Conservation (phyloP, 2,888 invertebrate genomes). For the Drosophila rubida region DNA sequence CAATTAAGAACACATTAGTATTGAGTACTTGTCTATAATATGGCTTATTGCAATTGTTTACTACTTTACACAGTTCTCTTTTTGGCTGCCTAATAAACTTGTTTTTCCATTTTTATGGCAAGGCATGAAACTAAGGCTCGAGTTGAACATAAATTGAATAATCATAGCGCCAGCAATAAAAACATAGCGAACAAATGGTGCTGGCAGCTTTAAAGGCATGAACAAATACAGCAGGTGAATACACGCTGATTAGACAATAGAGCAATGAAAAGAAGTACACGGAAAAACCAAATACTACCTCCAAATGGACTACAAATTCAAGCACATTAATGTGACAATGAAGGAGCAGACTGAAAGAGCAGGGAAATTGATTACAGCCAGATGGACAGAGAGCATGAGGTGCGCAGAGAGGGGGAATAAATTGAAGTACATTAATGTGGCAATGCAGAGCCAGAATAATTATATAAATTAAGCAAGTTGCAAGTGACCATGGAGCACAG, state of each 20-base stretch:
- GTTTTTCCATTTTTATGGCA: too few relatives aligned
- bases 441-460: constrained; percentile 4
- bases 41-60: too few relatives aligned
- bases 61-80: too few relatives aligned
- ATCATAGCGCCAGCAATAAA: too few relatives aligned
- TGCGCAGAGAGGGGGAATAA: not conserved
- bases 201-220: not conserved
- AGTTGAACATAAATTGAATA: too few relatives aligned
- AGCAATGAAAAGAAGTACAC: not conserved
- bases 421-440: constrained; percentile 4
- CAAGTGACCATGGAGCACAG: not conserved
- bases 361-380: not conserved
- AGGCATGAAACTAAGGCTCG: too few relatives aligned
- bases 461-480: constrained; percentile 2
- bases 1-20: too few relatives aligned
- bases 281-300: not conserved
- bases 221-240: not conserved
- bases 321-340: constrained; percentile 8
- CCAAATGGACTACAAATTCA: not conserved
- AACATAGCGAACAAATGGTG: too few relatives aligned
- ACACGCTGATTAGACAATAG: not conserved
- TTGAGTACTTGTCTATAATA: too few relatives aligned
- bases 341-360: not conserved
- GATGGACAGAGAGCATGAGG: not conserved
- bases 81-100: too few relatives aligned